These are phyloP conservation scores for Cyphomyrus plagiostoma DNA, from an alignment of 2,113 vertebrate genomes.

Conservation along the genomic window DNA sequence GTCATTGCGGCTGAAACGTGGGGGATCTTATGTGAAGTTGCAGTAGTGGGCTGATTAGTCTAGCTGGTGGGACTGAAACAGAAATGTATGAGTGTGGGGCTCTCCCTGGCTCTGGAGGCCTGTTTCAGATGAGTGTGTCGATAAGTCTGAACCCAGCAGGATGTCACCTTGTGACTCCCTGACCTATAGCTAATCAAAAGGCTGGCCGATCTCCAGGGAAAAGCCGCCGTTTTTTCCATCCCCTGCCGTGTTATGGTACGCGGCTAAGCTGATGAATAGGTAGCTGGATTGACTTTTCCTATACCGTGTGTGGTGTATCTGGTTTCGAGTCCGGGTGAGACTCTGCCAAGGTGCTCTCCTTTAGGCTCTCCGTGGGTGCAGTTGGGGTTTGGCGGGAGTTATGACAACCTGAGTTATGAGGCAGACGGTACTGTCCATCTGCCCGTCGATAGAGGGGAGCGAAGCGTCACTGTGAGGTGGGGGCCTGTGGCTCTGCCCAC, in stretches of 20 bases:
- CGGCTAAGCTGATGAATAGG: not conserved
- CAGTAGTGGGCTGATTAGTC: not conserved
- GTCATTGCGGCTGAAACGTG: not conserved
- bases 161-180: not conserved
- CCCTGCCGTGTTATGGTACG: not conserved
- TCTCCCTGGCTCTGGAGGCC: not conserved
- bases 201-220: not conserved
- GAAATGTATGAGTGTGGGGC: not conserved
- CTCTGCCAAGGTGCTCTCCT: not conserved
- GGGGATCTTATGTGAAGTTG: not conserved
- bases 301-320: not conserved
- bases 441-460: not conserved
- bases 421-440: not conserved
- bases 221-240: not conserved
- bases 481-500: not conserved
- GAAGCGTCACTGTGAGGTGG: not conserved
- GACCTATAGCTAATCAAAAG: not conserved
- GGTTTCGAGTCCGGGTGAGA: not conserved
- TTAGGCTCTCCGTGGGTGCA: not conserved
- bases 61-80: not conserved
- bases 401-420: constrained; percentile 4
- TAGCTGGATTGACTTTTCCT: not conserved
- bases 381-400: not conserved
- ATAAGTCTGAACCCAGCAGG: not conserved
- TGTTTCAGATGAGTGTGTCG: not conserved